Evolutionary conservation across 2,113 vertebrate species (phyloP).

Genomic region (Asarcornis scutulata): DNA sequence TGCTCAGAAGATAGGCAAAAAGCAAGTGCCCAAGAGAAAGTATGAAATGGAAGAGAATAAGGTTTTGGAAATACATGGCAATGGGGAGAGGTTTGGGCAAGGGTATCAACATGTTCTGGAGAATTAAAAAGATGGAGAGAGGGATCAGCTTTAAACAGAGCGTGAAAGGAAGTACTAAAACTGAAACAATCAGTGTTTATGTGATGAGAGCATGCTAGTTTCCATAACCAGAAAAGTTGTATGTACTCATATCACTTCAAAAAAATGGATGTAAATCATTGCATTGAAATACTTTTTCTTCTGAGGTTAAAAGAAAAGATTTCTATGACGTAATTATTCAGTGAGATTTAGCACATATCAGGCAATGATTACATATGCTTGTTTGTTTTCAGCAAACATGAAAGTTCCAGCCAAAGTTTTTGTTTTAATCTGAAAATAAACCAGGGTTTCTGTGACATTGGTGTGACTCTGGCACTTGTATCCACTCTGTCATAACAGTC

Average conservation of each 20-base stretch:
- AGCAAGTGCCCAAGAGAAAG: neutral
- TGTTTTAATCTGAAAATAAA: constrained; percentile 37
- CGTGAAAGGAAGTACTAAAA: neutral
- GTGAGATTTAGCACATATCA: neutral
- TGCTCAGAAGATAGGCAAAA: neutral
- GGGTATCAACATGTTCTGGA: neutral
- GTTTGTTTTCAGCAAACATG: neutral
- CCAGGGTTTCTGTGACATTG: neutral
- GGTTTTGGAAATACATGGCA: neutral
- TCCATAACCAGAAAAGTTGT: neutral
- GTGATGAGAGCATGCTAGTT: neutral
- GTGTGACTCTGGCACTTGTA: neutral
- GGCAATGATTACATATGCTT: neutral
- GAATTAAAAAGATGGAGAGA: neutral
- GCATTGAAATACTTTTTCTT: neutral
- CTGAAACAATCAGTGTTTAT: neutral
- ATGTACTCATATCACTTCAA: neutral
- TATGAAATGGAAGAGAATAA: neutral
- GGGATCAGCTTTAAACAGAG: neutral
- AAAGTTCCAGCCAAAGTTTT: constrained; percentile 31
- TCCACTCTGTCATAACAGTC: neutral
- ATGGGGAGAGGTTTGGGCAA: neutral
- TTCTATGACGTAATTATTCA: neutral
- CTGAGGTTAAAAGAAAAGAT: neutral
- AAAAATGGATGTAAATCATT: neutral